A percentile compares a stretch with the other conserved stretches of the same genome.
Evolutionary conservation across 2,797 vertebrate species (phyloP).

Genomic region (Chaetodon trifasciatus): DNA sequence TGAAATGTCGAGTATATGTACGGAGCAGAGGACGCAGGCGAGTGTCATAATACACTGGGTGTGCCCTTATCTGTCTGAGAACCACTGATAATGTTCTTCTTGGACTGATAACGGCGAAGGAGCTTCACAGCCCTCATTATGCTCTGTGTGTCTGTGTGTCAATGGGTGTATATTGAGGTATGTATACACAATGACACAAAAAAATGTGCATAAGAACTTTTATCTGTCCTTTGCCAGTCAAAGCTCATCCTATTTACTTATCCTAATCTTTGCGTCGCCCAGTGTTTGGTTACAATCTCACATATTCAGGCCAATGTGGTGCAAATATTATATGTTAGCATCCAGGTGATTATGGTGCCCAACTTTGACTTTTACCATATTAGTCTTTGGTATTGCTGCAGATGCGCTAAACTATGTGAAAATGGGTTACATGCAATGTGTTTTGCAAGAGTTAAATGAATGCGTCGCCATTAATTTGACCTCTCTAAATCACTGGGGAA

Average conservation of each 20-base stretch:
- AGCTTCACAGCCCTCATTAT: conserved; percentile 3
- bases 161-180: background rate
- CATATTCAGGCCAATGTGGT: background rate
- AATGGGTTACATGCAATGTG: background rate
- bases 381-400: background rate
- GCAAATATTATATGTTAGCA: background rate
- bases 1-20: background rate
- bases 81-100: conserved; percentile 61
- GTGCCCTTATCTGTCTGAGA: conserved; percentile 61
- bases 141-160: background rate
- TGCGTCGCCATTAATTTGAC: background rate
- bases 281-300: conserved; percentile 4
- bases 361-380: background rate
- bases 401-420: background rate
- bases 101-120: conserved; percentile 12
- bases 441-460: conserved; percentile 9
- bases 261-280: conserved; percentile 12
- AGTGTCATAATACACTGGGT: conserved; percentile 32
- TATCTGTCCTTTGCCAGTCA: conserved; percentile 19
- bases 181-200: background rate
- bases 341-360: background rate
- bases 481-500: background rate
- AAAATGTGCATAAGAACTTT: background rate
- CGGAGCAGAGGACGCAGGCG: background rate
- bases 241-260: conserved; percentile 32